These are phyloP conservation scores for Sabatieria punctata DNA, from an alignment of 2,888 invertebrate genomes.

Conservation along the genomic window DNA sequence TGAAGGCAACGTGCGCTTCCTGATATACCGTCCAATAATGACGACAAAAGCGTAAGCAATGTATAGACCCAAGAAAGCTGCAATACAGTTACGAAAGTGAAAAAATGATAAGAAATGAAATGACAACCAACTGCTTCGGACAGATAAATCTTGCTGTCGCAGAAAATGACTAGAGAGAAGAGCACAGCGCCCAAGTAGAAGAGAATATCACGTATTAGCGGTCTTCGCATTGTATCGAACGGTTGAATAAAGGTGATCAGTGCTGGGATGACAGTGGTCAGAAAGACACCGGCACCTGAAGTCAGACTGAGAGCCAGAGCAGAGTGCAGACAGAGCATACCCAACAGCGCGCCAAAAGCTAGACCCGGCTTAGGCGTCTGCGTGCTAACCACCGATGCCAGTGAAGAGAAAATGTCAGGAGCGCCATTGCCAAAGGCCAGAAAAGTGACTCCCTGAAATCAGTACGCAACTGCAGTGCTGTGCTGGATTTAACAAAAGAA, in stretches of 20 bases:
- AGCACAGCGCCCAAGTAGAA: constrained; percentile 40
- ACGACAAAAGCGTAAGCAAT: constrained; percentile 39
- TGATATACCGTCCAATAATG: constrained; percentile 29
- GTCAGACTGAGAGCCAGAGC: background rate
- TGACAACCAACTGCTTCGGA: constrained; percentile 39
- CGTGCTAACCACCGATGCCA: constrained; percentile 38
- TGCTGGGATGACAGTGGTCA: constrained; percentile 45
- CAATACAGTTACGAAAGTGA: no score
- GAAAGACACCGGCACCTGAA: constrained; percentile 46
- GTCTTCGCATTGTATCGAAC: constrained; percentile 39
- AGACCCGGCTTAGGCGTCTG: constrained; percentile 32
- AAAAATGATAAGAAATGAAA: no score
- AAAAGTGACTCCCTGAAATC: constrained; percentile 45
- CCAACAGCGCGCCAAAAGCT: constrained; percentile 34
- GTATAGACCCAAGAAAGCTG: constrained; percentile 38
- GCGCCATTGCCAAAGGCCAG: constrained; percentile 53
- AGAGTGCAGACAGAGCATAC: constrained; percentile 12
- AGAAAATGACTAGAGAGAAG: constrained; percentile 39
- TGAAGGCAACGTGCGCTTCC: no score
- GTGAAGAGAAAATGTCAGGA: constrained; percentile 49
- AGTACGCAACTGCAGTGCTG: background rate
- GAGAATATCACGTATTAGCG: constrained; percentile 40
- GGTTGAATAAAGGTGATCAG: constrained; percentile 42
- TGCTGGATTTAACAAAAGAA: constrained; percentile 18
- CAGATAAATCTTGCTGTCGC: constrained; percentile 36